Base-by-base conservation (phyloP, 1,140 invertebrate species). In the Laupala kohalensis region DNA sequence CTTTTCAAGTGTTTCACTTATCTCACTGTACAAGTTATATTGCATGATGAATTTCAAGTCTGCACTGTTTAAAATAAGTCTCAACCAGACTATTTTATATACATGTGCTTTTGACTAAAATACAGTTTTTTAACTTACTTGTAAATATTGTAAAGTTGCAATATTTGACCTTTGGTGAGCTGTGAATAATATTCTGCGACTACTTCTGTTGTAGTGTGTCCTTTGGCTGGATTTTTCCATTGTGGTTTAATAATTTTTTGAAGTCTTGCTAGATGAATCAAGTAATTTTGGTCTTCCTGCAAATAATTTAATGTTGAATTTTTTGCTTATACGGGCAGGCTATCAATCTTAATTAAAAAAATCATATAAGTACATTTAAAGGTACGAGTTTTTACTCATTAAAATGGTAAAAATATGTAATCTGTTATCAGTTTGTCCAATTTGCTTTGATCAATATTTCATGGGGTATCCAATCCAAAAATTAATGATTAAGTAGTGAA, bases 241-340 rank as follows among this genome's bases (percentile, higher is more conserved):
- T 91, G 88, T 1, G 91, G 90, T 77, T 90, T 88, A 71, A 92
- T 89, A 37, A 90, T 83, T 73, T 90, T 85, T 74, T 89, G 85
- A n/a, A 93, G 83, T 30, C 85, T 85, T 53, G 89, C 88, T 79
- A 89, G 85, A 77, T 90, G 86, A 74, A 94, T 91, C 75, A 94
- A 82, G 81, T 90, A 93, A 79, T 88, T 85, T 80, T 94, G 92
- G 82, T 96, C 94, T 76, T 92, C 88, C 82, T 92, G 84, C 64
- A 29, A 68, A 69, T 77, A 53, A 37, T 6, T 1, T 53, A 9
- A 2, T 4, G 4, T 53, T 53, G 37, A n/a, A n/a, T n/a, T n/a
- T n/a, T n/a, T n/a, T n/a, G n/a, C n/a, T n/a, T n/a, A n/a, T n/a
- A n/a, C n/a, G n/a, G n/a, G n/a, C n/a, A n/a, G n/a, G n/a, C n/a